Percentiles rank a stretch among this genome's conserved stretches.
phyloP scores from a whole-genome alignment of 2,888 invertebrate species.

The Sminthurinus aureus region DNA sequence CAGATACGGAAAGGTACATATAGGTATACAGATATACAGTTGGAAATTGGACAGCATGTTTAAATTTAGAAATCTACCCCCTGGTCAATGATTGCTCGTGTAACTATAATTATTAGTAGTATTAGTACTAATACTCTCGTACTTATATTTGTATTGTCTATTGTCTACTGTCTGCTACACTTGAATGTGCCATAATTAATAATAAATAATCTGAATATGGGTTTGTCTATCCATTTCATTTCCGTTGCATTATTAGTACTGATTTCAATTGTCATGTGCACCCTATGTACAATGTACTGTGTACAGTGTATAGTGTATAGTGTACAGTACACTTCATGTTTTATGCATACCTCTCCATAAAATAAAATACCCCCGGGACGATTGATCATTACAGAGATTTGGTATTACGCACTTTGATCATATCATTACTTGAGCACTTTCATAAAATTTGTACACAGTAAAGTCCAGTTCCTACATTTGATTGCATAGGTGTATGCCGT shows the following conservation, averaged over 20 bases:
- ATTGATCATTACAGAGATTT: background rate
- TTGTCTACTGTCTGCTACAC: background rate
- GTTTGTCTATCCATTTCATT: background rate
- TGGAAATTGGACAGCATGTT: background rate
- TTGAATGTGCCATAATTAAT: background rate
- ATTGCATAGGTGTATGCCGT: too few species aligned
- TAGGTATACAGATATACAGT: too few species aligned
- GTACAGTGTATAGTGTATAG: background rate
- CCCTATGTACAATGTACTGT: too few species aligned
- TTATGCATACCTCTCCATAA: background rate
- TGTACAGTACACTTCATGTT: background rate
- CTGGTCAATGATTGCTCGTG: conserved; percentile 1
- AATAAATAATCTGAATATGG: background rate
- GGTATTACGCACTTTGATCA: background rate
- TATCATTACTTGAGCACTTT: background rate
- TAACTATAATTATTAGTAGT: background rate
- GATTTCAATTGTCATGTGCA: background rate
- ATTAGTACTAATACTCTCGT: background rate
- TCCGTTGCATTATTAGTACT: background rate
- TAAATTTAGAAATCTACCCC: background rate
- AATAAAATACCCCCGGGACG: background rate
- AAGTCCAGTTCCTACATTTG: too few species aligned
- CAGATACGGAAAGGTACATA: background rate
- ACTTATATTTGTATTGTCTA: background rate
- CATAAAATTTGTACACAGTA: background rate